Evolutionary conservation across 2,797 vertebrate genomes (phyloP).

Genomic region (Falco cherrug): DNA sequence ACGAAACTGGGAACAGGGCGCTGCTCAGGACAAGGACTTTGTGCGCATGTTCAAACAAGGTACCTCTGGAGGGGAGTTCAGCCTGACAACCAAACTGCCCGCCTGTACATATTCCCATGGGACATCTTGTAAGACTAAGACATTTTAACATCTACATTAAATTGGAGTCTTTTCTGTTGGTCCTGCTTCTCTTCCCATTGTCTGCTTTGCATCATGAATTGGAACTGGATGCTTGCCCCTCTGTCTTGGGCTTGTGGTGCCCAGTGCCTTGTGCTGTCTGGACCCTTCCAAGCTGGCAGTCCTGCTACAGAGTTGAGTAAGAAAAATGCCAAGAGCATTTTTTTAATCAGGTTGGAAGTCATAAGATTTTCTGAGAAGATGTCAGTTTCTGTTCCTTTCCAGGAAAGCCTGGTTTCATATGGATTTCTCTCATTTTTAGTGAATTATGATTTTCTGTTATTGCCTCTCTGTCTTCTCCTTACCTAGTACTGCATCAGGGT

Average conservation of each 20-base stretch:
- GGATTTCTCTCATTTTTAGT: neutral
- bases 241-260: neutral
- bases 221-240: neutral
- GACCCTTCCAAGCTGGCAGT: neutral
- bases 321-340: neutral
- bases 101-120: accelerated
- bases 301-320: accelerated
- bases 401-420: neutral
- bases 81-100: neutral
- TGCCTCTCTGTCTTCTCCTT: neutral
- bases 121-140: neutral
- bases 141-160: neutral
- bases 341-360: neutral
- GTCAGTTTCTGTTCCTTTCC: neutral
- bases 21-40: neutral
- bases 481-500: neutral
- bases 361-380: neutral
- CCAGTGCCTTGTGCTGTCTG: neutral
- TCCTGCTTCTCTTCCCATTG: neutral
- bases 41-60: accelerated
- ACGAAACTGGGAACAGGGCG: neutral
- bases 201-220: neutral
- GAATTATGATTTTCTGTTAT: accelerated
- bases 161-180: no score
- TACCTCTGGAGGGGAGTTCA: neutral